phyloP scores from a whole-genome alignment of 1,140 invertebrate genomes.

The Dinoponera quadriceps region DNA sequence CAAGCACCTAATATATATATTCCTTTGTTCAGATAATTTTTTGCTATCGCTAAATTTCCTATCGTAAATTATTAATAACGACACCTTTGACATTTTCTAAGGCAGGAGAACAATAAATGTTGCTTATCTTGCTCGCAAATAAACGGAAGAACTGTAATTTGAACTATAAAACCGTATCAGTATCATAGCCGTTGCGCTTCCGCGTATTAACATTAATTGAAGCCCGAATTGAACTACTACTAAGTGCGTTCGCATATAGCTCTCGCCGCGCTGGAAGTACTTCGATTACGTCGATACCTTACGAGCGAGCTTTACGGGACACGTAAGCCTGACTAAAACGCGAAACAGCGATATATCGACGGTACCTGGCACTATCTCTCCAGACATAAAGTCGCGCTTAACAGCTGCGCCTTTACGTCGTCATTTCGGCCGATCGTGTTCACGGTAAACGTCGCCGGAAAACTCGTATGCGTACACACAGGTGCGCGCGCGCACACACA shows the following conservation, averaged over 20 bases:
- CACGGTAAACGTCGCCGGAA: conserved; percentile 5
- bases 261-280: conserved; percentile 14
- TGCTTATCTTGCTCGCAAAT: too few relatives aligned
- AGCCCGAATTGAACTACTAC: conserved; percentile 22
- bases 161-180: too few relatives aligned
- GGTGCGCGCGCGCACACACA: too few relatives aligned
- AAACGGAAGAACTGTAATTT: too few relatives aligned
- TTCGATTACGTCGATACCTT: conserved; percentile 35
- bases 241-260: background rate
- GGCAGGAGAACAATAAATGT: too few relatives aligned
- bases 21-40: too few relatives aligned
- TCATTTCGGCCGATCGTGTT: conserved; percentile 51
- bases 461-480: background rate
- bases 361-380: conserved; percentile 14
- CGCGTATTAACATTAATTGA: conserved; percentile 29
- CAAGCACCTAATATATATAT: too few relatives aligned
- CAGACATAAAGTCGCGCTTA: conserved; percentile 54
- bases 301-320: conserved; percentile 36
- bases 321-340: conserved; percentile 48
- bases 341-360: conserved; percentile 52
- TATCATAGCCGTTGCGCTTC: too few relatives aligned
- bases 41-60: too few relatives aligned
- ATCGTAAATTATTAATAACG: too few relatives aligned
- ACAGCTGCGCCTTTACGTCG: conserved; percentile 47
- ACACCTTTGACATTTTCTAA: too few relatives aligned